Evolutionary conservation across 2,113 vertebrate genomes (phyloP).

Genomic region (Rhadina sibilatrix): DNA sequence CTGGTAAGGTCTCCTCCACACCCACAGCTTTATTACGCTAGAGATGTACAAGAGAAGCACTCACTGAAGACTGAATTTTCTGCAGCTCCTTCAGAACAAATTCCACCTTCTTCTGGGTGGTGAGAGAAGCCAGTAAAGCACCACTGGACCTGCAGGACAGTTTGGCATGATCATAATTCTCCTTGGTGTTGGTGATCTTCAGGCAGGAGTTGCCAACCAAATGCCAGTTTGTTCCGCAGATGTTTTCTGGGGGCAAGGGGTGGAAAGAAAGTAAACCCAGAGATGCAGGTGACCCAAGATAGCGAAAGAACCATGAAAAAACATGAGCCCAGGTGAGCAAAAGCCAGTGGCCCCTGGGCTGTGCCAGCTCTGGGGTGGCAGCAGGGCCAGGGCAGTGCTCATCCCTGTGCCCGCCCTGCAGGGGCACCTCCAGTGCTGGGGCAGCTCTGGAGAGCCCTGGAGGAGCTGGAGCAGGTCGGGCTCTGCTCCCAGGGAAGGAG

Average conservation of each 20-base stretch:
- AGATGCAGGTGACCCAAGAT: neutral
- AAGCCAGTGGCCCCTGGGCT: neutral
- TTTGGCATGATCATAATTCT: constrained; percentile 93
- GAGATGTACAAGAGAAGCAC: neutral
- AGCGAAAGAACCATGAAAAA: neutral
- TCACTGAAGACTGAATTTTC: constrained; percentile 86
- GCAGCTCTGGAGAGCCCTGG: neutral
- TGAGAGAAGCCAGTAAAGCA: constrained; percentile 91
- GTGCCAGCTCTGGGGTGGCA: neutral
- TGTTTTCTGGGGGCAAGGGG: constrained; percentile 79
- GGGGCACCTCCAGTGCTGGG: neutral
- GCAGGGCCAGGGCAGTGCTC: neutral
- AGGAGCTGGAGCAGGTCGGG: fast-evolving
- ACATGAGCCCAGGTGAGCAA: neutral
- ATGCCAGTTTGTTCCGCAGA: constrained; percentile 92
- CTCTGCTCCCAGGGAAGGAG: neutral
- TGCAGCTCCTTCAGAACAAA: constrained; percentile 94
- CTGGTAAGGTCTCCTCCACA: neutral
- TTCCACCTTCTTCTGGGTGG: constrained; percentile 92
- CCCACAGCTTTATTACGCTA: neutral
- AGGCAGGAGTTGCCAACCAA: constrained; percentile 94
- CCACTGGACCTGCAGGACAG: constrained; percentile 87
- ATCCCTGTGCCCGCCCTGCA: neutral
- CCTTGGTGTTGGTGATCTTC: constrained; percentile 88
- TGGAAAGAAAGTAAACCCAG: neutral